Evolutionary conservation across 64 coral and sea anemone genomes (phyloP).

Genomic region (Porites australiensis): DNA sequence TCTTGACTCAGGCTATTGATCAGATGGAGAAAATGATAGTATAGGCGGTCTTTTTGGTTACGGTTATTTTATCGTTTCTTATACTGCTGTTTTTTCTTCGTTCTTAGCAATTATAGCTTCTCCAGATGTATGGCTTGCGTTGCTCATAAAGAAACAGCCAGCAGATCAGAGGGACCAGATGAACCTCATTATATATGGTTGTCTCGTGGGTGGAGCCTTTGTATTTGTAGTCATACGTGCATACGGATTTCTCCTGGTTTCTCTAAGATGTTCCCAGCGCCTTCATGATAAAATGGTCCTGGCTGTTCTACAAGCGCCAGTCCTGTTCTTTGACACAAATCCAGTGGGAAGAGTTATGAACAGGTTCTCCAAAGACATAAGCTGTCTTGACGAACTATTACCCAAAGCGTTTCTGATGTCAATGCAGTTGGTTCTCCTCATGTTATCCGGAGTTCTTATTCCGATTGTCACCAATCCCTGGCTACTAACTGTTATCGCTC

Average conservation of each 20-base stretch:
- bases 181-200: not conserved
- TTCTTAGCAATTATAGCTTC: too few species aligned
- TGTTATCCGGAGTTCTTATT: slow-evolving; percentile 26
- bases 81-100: too few species aligned
- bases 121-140: not conserved
- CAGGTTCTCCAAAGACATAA: slow-evolving; percentile 66
- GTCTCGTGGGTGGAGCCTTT: not conserved
- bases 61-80: too few species aligned
- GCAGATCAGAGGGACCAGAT: not conserved
- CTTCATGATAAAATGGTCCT: slow-evolving; percentile 67
- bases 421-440: slow-evolving; percentile 6
- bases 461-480: slow-evolving; percentile 36
- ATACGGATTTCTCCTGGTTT: not conserved
- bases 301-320: slow-evolving; percentile 41
- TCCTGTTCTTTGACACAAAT: not conserved
- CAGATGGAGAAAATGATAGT: too few species aligned
- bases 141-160: not conserved
- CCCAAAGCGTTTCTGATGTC: slow-evolving; percentile 30
- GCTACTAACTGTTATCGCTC: not conserved
- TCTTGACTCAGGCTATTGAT: too few species aligned
- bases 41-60: too few species aligned
- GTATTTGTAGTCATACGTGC: not conserved
- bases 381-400: slow-evolving; percentile 48
- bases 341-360: slow-evolving; percentile 75
- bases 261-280: not conserved